These are phyloP conservation scores for Linurgus olivaceus DNA, from an alignment of 2,797 vertebrate species.

Conservation along the genomic window DNA sequence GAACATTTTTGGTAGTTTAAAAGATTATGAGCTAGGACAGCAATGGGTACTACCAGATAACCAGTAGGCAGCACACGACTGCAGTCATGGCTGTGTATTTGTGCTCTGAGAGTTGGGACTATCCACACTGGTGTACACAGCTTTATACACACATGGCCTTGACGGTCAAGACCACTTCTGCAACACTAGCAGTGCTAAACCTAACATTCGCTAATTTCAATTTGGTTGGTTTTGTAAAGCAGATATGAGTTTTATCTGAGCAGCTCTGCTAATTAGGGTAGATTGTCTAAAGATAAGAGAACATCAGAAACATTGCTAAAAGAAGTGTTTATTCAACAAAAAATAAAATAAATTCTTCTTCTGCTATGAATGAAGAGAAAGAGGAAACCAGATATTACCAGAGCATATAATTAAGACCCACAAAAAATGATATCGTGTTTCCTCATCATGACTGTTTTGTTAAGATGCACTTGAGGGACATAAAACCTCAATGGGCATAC, in stretches of 20 bases:
- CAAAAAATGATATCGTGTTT: constrained; percentile 29
- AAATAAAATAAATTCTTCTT: neutral
- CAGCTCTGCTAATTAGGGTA: neutral
- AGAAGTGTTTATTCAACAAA: neutral
- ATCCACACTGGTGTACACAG: neutral
- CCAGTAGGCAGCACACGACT: neutral
- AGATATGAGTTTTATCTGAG: neutral
- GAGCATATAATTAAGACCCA: neutral
- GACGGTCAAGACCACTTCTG: neutral
- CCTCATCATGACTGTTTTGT: neutral
- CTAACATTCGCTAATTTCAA: neutral
- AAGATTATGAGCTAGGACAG: neutral
- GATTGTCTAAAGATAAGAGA: neutral
- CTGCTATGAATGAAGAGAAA: neutral
- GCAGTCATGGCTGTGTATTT: neutral
- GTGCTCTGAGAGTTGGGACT: neutral
- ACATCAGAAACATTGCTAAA: neutral
- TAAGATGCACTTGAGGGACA: constrained; percentile 14
- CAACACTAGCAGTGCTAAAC: neutral
- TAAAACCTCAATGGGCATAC: neutral
- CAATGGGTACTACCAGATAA: neutral
- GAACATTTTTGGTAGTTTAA: neutral
- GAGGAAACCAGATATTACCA: neutral
- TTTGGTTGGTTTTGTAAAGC: neutral
- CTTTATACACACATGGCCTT: neutral